A percentile compares a stretch with the other conserved stretches of the same genome.
Conservation (phyloP, 2,113 vertebrate genomes). For the Crotalus helleri region DNA sequence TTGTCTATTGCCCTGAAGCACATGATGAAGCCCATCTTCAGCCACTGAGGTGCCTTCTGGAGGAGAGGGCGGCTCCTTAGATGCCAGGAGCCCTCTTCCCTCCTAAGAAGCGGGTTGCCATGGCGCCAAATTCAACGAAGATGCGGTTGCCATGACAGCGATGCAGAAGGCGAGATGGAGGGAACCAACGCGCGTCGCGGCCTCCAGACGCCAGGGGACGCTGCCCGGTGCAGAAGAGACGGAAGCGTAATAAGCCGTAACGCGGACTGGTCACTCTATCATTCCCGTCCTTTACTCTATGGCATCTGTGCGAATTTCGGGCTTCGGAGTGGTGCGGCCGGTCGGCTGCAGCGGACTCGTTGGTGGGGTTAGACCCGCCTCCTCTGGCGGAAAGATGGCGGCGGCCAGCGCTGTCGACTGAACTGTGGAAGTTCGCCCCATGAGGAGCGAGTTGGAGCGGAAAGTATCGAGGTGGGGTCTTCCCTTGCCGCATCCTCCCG, state of each 20-base stretch:
- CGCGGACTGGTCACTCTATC: neutral
- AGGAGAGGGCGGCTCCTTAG: neutral
- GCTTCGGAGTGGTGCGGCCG: neutral
- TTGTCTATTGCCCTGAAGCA: neutral
- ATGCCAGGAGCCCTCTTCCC: neutral
- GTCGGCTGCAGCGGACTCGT: neutral
- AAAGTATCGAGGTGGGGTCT: neutral
- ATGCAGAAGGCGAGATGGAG: too few species aligned
- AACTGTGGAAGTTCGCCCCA: neutral
- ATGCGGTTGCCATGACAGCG: constrained; percentile 10
- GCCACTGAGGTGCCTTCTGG: neutral
- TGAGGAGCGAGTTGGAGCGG: neutral
- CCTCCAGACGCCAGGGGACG: neutral
- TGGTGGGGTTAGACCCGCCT: neutral
- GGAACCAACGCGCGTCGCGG: neutral
- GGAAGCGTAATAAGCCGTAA: neutral
- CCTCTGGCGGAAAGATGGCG: constrained; percentile 50
- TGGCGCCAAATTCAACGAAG: neutral
- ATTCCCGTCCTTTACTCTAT: neutral
- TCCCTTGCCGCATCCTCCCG: neutral
- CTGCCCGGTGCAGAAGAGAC: neutral
- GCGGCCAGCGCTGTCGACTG: neutral
- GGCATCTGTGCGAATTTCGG: neutral
- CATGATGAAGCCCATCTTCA: neutral
- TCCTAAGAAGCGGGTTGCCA: neutral